A percentile compares a stretch with the other conserved stretches of the same genome.
These are phyloP conservation scores for Dorcus hopei DNA, from an alignment of 2,888 invertebrate genomes.

Conservation along the genomic window DNA sequence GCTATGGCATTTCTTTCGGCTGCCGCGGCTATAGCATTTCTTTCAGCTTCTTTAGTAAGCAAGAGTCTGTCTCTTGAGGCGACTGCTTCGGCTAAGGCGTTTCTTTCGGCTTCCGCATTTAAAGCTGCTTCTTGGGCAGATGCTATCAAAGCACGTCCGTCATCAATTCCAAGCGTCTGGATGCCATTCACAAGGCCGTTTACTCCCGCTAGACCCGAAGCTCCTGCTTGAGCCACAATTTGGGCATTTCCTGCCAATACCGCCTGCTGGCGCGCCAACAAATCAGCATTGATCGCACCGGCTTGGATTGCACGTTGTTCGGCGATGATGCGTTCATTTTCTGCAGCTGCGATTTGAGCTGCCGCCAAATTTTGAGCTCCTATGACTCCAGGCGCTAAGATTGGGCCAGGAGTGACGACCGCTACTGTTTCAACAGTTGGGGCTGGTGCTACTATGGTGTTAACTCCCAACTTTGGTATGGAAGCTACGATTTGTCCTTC, in stretches of 20 bases:
- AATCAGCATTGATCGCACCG: too few relatives aligned
- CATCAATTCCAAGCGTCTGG: too few relatives aligned
- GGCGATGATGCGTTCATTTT: not conserved
- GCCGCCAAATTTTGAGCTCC: not conserved
- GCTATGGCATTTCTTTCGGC: too few relatives aligned
- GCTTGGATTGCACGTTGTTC: not conserved
- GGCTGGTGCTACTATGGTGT: slow-evolving; percentile 4
- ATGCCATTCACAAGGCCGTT: too few relatives aligned
- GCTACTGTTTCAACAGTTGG: slow-evolving; percentile 3
- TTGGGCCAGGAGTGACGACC: not conserved
- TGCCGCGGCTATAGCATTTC: not conserved
- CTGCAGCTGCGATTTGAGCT: not conserved
- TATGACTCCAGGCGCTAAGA: not conserved
- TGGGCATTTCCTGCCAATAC: too few relatives aligned
- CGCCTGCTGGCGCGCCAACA: too few relatives aligned
- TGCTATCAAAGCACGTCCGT: too few relatives aligned
- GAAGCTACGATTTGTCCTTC: slow-evolving; percentile 29
- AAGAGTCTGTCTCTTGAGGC: not conserved
- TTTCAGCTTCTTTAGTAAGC: not conserved
- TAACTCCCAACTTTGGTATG: slow-evolving; percentile 21
- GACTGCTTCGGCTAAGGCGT: not conserved
- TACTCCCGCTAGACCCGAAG: too few relatives aligned
- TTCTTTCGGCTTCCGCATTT: slow-evolving; percentile 3
- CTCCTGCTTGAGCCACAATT: too few relatives aligned
- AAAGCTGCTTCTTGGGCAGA: not conserved